Evolutionary conservation across 1,140 invertebrate genomes (phyloP).

Genomic region (Eulimnadia texana): DNA sequence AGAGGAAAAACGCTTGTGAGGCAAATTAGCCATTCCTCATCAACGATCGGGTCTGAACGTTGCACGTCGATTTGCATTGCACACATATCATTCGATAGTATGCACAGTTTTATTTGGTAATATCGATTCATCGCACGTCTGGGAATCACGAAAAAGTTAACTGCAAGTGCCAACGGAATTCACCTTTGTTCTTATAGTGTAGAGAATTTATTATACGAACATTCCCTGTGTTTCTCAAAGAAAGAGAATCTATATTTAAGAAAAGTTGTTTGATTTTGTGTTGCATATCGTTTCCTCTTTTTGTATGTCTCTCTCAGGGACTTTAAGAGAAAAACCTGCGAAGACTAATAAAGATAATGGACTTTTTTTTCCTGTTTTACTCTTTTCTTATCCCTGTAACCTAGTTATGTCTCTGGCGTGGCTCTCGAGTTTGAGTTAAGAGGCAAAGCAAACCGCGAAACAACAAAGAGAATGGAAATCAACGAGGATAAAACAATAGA

Average conservation of each 20-base stretch:
- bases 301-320: neutral
- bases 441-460: too few relatives aligned
- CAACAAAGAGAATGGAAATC: too few relatives aligned
- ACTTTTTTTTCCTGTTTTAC: too few relatives aligned
- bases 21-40: neutral
- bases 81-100: neutral
- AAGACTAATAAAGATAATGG: neutral
- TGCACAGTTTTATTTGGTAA: too few relatives aligned
- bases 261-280: neutral
- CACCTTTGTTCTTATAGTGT: neutral
- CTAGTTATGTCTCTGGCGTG: too few relatives aligned
- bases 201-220: neutral
- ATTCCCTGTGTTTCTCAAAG: neutral
- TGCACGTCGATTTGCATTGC: neutral
- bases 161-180: too few relatives aligned
- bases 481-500: too few relatives aligned
- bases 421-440: too few relatives aligned
- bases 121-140: too few relatives aligned
- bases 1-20: neutral
- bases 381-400: neutral
- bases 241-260: neutral
- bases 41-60: neutral
- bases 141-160: too few relatives aligned
- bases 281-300: neutral
- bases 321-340: neutral